These are phyloP conservation scores for Ophion ventricosus DNA, from an alignment of 2,888 invertebrate species.

Conservation along the genomic window DNA sequence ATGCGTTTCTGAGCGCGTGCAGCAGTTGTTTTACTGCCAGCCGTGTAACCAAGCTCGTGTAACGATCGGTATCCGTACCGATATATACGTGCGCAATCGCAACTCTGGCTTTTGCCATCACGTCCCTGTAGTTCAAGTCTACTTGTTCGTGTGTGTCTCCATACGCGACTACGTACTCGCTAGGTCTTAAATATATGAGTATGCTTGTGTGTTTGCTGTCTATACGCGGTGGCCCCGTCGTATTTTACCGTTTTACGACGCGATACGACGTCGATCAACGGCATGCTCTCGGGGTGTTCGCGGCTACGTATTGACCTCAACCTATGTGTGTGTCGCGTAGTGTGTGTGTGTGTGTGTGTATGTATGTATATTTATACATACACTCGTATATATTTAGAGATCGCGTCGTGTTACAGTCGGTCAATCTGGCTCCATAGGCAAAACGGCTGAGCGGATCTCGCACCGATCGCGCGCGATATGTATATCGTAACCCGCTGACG, in stretches of 20 bases:
- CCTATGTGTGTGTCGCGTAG: no score
- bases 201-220: constrained; percentile 6
- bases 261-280: constrained; percentile 60
- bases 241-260: constrained; percentile 66
- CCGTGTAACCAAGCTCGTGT: constrained; percentile 12
- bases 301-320: constrained; percentile 13
- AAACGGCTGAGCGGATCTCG: constrained; percentile 58
- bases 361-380: constrained; percentile 4
- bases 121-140: no score
- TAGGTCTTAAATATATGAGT: neutral
- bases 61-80: constrained; percentile 44
- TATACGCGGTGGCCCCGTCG: constrained; percentile 58
- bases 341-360: neutral
- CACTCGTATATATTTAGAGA: neutral
- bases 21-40: constrained; percentile 16
- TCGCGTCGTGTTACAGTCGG: constrained; percentile 32
- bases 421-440: constrained; percentile 42
- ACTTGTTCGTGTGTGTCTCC: no score
- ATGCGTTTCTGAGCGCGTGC: neutral
- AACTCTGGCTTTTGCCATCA: no score
- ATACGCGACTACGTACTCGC: neutral
- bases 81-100: neutral
- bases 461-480: constrained; percentile 58
- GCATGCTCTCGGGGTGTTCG: constrained; percentile 37
- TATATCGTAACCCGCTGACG: constrained; percentile 59